phyloP scores from a whole-genome alignment of 2,797 vertebrate genomes.

The Pagetopsis macropterus region DNA sequence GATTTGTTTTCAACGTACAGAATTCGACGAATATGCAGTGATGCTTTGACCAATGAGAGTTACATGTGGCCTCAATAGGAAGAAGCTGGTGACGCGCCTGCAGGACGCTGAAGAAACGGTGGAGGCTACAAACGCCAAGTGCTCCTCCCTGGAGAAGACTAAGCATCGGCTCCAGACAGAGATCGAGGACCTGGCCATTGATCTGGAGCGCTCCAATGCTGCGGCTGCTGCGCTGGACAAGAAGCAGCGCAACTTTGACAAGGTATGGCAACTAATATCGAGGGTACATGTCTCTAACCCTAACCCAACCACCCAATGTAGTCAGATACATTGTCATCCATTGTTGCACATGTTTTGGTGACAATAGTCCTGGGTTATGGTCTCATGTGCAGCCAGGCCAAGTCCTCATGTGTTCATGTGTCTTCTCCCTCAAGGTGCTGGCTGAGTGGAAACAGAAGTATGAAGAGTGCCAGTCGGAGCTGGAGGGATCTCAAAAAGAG shows the following conservation, averaged over 20 bases:
- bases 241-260: constrained; percentile 93
- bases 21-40: neutral
- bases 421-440: constrained; percentile 70
- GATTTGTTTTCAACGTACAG: neutral
- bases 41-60: neutral
- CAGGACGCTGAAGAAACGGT: constrained; percentile 92
- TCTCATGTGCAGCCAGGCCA: neutral
- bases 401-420: neutral
- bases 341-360: neutral
- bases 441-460: constrained; percentile 92
- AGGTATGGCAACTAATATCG: constrained; percentile 63
- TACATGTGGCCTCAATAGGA: constrained; percentile 75
- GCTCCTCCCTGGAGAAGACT: constrained; percentile 93
- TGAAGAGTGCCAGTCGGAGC: constrained; percentile 90
- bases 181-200: constrained; percentile 91
- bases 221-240: constrained; percentile 90
- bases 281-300: neutral
- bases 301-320: neutral
- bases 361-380: neutral
- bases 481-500: constrained; percentile 91
- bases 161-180: constrained; percentile 94
- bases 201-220: constrained; percentile 89
- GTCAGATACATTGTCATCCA: neutral
- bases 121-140: constrained; percentile 91
- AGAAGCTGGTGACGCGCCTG: constrained; percentile 90